A percentile compares a stretch with the other conserved stretches of the same genome.
These are phyloP conservation scores for Cephonodes hylas DNA, from an alignment of 2,888 invertebrate species.

Conservation along the genomic window DNA sequence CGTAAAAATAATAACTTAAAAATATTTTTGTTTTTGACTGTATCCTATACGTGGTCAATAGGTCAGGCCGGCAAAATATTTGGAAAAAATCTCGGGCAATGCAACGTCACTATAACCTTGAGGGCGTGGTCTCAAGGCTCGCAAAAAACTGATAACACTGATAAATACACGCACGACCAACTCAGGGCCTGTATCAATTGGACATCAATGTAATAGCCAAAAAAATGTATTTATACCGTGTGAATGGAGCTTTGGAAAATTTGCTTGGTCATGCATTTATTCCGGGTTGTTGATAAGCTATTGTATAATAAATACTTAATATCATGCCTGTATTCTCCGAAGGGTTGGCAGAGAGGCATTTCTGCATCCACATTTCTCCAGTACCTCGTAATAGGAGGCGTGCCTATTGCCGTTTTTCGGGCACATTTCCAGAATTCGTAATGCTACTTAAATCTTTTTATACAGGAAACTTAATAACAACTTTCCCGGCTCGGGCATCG, in stretches of 20 bases:
- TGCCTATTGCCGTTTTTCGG: no score
- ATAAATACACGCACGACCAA: not conserved
- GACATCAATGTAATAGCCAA: not conserved
- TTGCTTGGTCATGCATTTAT: not conserved
- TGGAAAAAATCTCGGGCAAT: slow-evolving; percentile 35
- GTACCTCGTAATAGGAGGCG: no score
- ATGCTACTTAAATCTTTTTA: no score
- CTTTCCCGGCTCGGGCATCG: no score
- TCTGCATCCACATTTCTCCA: no score
- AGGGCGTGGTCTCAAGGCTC: slow-evolving; percentile 27
- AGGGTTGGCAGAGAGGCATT: no score
- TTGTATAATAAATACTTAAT: no score
- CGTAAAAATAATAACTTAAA: no score
- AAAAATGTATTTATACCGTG: not conserved
- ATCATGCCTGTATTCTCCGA: no score
- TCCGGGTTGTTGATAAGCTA: not conserved
- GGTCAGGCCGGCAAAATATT: slow-evolving; percentile 26
- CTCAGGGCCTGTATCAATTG: not conserved
- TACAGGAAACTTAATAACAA: no score
- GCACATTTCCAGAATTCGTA: no score
- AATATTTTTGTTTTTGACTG: slow-evolving; percentile 11
- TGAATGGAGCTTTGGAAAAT: not conserved
- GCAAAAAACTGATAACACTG: slow-evolving; percentile 9
- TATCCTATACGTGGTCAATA: slow-evolving; percentile 19
- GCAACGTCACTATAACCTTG: slow-evolving; percentile 46